Base-by-base conservation (phyloP, 2,113 vertebrate genomes). In the Burhinus oedicnemus region DNA sequence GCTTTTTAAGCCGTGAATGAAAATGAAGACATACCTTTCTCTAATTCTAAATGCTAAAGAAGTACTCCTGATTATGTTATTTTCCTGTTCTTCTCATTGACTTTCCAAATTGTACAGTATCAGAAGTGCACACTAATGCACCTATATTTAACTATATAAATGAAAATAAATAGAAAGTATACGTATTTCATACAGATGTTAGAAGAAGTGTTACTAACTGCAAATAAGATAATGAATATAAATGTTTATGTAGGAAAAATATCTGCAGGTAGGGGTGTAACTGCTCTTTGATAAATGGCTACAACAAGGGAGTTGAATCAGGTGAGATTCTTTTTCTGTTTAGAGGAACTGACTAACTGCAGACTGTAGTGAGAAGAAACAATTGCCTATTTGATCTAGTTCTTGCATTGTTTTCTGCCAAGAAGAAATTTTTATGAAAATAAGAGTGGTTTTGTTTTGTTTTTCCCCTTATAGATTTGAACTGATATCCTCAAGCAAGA, bases 101-200 rank as follows among this genome's bases (percentile, higher is more conserved):
- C 21, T 66, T 94, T 78, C 16, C 8, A 68, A 62, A 75, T 42
- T 40, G 2, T 18, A 52, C 12, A 18, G 9, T 26, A 58, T 49
- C 36, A 69, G 25, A 83, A 61, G 8, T n/a, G 6, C 17, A 80
- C 8, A 38, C 36, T 47, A 65, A 80, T 27, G 7, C 25, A 54
- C 22, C 64, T n/a, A 16, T 49, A 49, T 45, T 80, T 65, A 85
- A 55, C 55, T 70, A 47, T 6, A 80, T 26, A 60, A 87, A 52
- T 0, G 0, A 69, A 92, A 90, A 52, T 9, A 72, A 30, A 15
- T 15, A 82, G 29, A 58, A 79, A 55, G 1, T 34, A 5, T 10
- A 12, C 0, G 0, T 40, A 49, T 54, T 70, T 66, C 55, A 54
- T 17, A 42, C 0, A 1, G 34, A 49, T 54, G 1, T 30, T 54